Percentiles rank a stretch among this genome's conserved stretches.
Conservation (phyloP, 2,888 invertebrate genomes). For the Cremastobaeus sp. region DNA sequence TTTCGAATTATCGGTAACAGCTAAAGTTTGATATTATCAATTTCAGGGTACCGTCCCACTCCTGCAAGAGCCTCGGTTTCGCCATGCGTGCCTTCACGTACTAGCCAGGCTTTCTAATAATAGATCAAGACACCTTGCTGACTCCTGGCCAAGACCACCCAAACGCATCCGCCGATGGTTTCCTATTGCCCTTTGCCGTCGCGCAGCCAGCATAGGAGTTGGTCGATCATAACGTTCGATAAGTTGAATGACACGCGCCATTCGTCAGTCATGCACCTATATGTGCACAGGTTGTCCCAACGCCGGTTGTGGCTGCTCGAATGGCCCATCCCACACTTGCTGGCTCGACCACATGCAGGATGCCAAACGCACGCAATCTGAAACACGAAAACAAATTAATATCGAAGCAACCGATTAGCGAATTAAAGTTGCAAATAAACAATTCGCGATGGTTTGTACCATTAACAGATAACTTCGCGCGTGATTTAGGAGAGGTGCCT, state of each 20-base stretch:
- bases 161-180: too few species aligned
- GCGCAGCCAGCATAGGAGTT: conserved; percentile 56
- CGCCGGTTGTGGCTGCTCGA: too few species aligned
- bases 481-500: not conserved
- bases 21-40: conserved; percentile 39
- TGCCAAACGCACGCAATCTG: too few species aligned
- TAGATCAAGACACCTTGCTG: conserved; percentile 71
- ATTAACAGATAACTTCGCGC: too few species aligned
- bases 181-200: conserved; percentile 38
- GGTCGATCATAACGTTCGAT: conserved; percentile 73
- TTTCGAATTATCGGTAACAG: conserved; percentile 22
- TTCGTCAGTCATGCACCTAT: conserved; percentile 53
- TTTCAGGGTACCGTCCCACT: conserved; percentile 51
- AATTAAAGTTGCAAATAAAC: too few species aligned
- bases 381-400: too few species aligned
- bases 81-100: conserved; percentile 65
- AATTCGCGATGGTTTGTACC: too few species aligned
- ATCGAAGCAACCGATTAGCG: too few species aligned
- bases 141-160: conserved; percentile 67
- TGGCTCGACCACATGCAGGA: too few species aligned
- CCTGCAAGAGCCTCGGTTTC: conserved; percentile 23
- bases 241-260: conserved; percentile 74
- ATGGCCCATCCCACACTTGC: not conserved
- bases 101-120: conserved; percentile 70
- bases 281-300: too few species aligned